Percentiles rank a stretch among this genome's conserved stretches.
phyloP scores from a whole-genome alignment of 2,888 invertebrate genomes.

The Leptarthrus brevirostris region DNA sequence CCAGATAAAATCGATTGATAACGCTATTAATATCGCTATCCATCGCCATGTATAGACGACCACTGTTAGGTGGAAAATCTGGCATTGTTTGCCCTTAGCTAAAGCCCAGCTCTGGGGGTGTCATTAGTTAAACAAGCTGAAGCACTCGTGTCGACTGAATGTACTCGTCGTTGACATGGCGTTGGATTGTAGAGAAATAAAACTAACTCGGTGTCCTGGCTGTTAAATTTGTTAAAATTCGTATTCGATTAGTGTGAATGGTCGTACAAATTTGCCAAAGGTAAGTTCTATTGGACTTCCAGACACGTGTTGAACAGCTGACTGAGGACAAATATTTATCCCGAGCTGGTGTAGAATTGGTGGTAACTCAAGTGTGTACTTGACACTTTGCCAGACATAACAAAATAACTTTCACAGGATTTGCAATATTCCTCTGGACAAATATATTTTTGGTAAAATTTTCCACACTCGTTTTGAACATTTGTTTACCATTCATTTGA shows the following conservation, averaged over 20 bases:
- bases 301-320: constrained; percentile 43
- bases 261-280: constrained; percentile 17
- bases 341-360: constrained; percentile 8
- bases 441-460: too few species aligned
- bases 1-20: constrained; percentile 50
- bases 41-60: not conserved
- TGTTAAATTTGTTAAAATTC: constrained; percentile 26
- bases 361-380: not conserved
- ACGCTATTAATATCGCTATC: constrained; percentile 50
- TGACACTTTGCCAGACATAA: constrained; percentile 17
- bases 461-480: too few species aligned
- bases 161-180: not conserved
- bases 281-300: not conserved
- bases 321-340: constrained; percentile 42
- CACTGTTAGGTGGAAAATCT: constrained; percentile 7
- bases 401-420: constrained; percentile 6
- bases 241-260: not conserved
- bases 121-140: constrained; percentile 13
- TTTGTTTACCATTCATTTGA: too few species aligned
- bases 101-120: not conserved
- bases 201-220: not conserved
- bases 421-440: not conserved
- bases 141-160: not conserved
- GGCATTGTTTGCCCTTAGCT: constrained; percentile 20
- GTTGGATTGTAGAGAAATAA: not conserved